phyloP scores from a whole-genome alignment of 2,113 vertebrate genomes.

The Indicator maculatus region DNA sequence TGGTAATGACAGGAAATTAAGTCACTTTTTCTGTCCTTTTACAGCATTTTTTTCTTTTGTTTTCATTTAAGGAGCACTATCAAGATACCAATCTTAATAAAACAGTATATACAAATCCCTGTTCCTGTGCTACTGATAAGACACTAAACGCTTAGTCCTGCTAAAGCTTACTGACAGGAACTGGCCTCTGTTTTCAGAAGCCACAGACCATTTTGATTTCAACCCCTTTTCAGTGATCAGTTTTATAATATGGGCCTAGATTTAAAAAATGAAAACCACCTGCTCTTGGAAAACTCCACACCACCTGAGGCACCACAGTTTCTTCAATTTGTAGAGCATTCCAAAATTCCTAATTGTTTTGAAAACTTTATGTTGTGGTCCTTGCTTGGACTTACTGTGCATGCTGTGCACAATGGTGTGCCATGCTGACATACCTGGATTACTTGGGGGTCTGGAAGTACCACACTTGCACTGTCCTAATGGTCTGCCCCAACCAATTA shows the following conservation, averaged over 20 bases:
- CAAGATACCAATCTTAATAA: constrained; percentile 53
- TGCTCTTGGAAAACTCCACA: background rate
- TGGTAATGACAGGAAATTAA: constrained; percentile 25
- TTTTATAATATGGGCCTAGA: background rate
- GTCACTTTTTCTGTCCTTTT: constrained; percentile 51
- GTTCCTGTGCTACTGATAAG: constrained; percentile 40
- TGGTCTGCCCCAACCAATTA: constrained; percentile 1
- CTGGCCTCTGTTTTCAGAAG: constrained; percentile 35
- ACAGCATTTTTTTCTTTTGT: constrained; percentile 16
- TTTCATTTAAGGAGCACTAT: background rate
- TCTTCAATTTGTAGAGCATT: background rate
- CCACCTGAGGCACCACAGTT: background rate
- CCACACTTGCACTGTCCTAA: background rate
- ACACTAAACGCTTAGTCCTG: background rate
- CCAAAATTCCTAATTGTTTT: background rate
- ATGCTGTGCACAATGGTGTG: rapidly evolving
- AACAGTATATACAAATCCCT: constrained; percentile 49
- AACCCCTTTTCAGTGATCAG: background rate
- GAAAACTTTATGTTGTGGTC: background rate
- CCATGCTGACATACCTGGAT: background rate
- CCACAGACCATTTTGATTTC: background rate
- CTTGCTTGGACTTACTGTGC: background rate
- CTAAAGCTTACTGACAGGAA: constrained; percentile 19
- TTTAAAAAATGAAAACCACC: background rate
- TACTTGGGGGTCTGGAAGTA: background rate